Base-by-base conservation (phyloP, 2,888 invertebrate species). In the Tiliacea aurago region DNA sequence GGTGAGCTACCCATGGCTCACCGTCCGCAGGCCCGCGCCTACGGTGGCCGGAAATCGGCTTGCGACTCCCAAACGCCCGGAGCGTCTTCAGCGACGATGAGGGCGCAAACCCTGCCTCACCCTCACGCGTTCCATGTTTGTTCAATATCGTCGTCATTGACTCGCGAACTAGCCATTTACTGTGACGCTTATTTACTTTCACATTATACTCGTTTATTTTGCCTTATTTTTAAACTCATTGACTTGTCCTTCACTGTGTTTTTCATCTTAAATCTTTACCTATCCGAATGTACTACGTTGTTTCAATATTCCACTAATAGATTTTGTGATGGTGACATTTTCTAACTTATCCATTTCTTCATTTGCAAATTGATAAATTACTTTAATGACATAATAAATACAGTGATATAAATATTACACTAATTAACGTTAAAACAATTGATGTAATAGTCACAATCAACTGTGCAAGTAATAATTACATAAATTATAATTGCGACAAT, bases 141-240 rank as follows among this genome's bases (percentile, higher is more conserved):
- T n/a, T n/a, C n/a, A n/a, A 43, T 66, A 51, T 62, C 47, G 37
- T 56, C 49, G 20, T 69, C 71, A 64, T 73, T 76, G 70, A 77
- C 82, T 45, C 37, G 47, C 13, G 9, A 68, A 68, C 41, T 61
- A 73, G 76, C 68, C 62, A 56, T 53, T 66, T 43, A 51, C 13
- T 28, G 15, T 63, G 68, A 59, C 68, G n/a, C 56, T 72, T 72
- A 53, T 76, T 74, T 77, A 70, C 56, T 67, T 65, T 70, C 58
- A 56, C 56, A 37, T 13, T 18, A 7, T 15, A 7, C 4, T n/a
- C 9, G 43, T 55, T 49, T 45, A 20, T 20, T 56, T 65, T 49
- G 10, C 15, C 13, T 56, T 41, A 49, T n/a, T 47, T 65, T 55
- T 28, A 55, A 37, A 66, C n/a, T 58, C 65, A 65, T 47, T 75